A percentile compares a stretch with the other conserved stretches of the same genome.
Conservation (phyloP, 1,140 invertebrate genomes). For the Papilio aristodemus region DNA sequence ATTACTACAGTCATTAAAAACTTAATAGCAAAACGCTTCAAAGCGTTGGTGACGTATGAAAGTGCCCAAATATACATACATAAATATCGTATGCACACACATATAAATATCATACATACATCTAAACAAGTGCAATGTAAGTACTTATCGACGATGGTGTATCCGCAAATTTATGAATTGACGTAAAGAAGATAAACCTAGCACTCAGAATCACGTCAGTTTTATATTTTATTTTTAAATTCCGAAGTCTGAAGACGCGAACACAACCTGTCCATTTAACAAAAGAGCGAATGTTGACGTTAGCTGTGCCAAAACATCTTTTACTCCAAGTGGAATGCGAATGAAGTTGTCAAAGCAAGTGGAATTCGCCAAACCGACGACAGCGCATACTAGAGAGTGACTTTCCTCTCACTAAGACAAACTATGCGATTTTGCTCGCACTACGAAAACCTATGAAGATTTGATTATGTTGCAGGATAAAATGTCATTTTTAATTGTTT, state of each 20-base stretch:
- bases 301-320: conserved; percentile 23
- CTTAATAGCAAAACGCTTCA: too few relatives aligned
- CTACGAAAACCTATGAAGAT: not conserved
- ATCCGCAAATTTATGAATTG: too few relatives aligned
- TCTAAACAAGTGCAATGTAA: too few relatives aligned
- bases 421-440: conserved; percentile 29
- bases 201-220: not conserved
- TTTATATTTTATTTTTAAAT: not conserved
- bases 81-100: too few relatives aligned
- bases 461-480: not conserved
- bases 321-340: conserved; percentile 26
- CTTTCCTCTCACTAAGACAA: conserved; percentile 23
- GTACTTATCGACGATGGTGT: too few relatives aligned
- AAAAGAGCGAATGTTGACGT: conserved; percentile 15
- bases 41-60: too few relatives aligned
- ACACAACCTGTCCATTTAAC: conserved; percentile 5
- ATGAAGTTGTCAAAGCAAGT: conserved; percentile 31
- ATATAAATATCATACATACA: too few relatives aligned
- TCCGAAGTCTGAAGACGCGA: conserved; percentile 8
- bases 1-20: too few relatives aligned
- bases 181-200: too few relatives aligned
- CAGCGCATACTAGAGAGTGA: conserved; percentile 26
- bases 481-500: not conserved
- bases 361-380: conserved; percentile 21
- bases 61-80: too few relatives aligned